phyloP scores from a whole-genome alignment of 2,113 vertebrate species.

The Tonatia bakeri region DNA sequence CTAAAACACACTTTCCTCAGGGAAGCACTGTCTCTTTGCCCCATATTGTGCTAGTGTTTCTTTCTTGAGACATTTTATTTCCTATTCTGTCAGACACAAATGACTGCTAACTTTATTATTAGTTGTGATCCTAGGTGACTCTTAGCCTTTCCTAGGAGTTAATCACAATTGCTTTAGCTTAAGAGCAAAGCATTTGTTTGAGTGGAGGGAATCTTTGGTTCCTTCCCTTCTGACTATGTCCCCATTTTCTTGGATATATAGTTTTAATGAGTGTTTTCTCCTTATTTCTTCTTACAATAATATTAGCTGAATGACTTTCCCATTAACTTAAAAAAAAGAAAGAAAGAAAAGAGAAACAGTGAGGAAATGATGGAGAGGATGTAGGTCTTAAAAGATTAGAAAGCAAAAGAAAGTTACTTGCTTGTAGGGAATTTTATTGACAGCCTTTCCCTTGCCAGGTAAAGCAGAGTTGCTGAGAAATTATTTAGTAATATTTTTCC shows the following conservation, averaged over 20 bases:
- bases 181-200: background rate
- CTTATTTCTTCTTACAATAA: background rate
- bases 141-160: background rate
- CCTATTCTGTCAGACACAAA: background rate
- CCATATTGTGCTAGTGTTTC: background rate
- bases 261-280: background rate
- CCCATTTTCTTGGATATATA: background rate
- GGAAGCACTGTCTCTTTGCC: background rate
- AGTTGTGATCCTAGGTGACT: background rate
- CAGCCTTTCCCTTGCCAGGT: background rate
- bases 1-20: background rate
- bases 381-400: background rate
- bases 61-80: background rate
- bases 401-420: background rate
- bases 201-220: background rate
- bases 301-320: background rate
- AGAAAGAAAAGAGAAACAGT: background rate
- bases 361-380: background rate
- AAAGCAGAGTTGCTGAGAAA: constrained; percentile 1
- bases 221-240: background rate
- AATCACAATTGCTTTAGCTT: background rate
- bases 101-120: background rate
- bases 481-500: background rate
- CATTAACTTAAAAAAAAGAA: background rate
- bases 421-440: background rate